These are phyloP conservation scores for Dasyurus viverrinus DNA, from an alignment of 2,113 vertebrate species.

Conservation along the genomic window DNA sequence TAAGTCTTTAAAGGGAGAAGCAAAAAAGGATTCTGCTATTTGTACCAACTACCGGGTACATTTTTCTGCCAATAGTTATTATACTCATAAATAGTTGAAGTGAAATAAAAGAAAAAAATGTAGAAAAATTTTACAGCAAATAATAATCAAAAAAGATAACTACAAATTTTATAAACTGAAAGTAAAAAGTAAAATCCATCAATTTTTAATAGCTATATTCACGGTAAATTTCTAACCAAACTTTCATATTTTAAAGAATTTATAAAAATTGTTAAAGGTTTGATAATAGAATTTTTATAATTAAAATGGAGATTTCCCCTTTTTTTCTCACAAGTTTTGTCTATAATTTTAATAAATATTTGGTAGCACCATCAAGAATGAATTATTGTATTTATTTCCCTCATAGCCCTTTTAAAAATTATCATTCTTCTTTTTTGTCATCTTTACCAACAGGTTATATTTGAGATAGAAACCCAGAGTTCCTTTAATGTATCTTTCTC, in stretches of 20 bases:
- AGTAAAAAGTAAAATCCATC: slow-evolving; percentile 42
- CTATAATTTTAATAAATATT: neutral
- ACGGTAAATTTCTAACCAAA: slow-evolving; percentile 56
- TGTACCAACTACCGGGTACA: slow-evolving; percentile 20
- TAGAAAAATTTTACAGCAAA: neutral
- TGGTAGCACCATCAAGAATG: neutral
- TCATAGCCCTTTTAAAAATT: neutral
- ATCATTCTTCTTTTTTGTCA: neutral
- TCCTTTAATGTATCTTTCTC: neutral
- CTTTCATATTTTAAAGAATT: neutral
- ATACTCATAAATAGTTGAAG: slow-evolving; percentile 9
- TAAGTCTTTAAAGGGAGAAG: slow-evolving; percentile 57
- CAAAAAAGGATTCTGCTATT: slow-evolving; percentile 39
- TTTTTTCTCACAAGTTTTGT: neutral
- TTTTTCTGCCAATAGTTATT: slow-evolving; percentile 38
- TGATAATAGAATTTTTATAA: neutral
- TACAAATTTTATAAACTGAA: neutral
- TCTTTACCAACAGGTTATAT: neutral
- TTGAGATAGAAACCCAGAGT: neutral
- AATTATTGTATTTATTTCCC: neutral
- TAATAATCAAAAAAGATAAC: slow-evolving; percentile 45
- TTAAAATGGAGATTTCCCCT: neutral
- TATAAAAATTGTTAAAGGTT: neutral
- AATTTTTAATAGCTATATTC: slow-evolving; percentile 57
- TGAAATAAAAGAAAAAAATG: slow-evolving; percentile 12